A percentile compares a stretch with the other conserved stretches of the same genome.
phyloP scores from a whole-genome alignment of 2,888 invertebrate genomes.

The Nemoura dubitans region DNA sequence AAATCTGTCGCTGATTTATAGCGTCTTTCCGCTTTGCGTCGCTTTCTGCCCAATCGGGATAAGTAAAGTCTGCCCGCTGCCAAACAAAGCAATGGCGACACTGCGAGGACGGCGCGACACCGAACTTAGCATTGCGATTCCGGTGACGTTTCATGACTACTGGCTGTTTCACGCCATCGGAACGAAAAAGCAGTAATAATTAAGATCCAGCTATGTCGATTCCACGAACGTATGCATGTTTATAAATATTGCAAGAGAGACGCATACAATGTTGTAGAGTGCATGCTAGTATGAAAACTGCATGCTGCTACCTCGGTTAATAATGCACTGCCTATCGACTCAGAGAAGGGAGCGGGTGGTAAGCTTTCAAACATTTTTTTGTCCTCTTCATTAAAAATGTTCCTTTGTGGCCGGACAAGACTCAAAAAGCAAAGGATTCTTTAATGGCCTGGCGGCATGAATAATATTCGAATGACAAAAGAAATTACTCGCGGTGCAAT shows the following conservation, averaged over 20 bases:
- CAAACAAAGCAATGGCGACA: background rate
- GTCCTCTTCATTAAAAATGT: background rate
- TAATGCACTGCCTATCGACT: background rate
- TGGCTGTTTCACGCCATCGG: too few relatives aligned
- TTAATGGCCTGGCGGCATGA: background rate
- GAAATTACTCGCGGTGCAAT: slow-evolving; percentile 18
- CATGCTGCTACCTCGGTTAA: background rate
- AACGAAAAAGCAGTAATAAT: too few relatives aligned
- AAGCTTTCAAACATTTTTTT: slow-evolving; percentile 15
- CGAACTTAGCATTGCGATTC: too few relatives aligned
- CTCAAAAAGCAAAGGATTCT: background rate
- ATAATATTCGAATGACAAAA: background rate
- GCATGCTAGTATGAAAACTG: background rate
- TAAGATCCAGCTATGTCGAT: too few relatives aligned
- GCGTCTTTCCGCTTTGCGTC: slow-evolving; percentile 41
- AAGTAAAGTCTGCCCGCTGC: slow-evolving; percentile 26
- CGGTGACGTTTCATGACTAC: too few relatives aligned
- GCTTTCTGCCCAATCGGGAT: slow-evolving; percentile 35
- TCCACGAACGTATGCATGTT: too few relatives aligned
- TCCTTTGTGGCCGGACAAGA: background rate
- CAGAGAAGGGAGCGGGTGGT: background rate
- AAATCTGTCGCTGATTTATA: slow-evolving; percentile 44
- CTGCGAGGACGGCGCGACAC: background rate
- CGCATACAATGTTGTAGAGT: background rate
- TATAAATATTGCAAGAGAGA: background rate